Conservation (phyloP, 2,113 vertebrate genomes). For the Ctenodactylus gundi region DNA sequence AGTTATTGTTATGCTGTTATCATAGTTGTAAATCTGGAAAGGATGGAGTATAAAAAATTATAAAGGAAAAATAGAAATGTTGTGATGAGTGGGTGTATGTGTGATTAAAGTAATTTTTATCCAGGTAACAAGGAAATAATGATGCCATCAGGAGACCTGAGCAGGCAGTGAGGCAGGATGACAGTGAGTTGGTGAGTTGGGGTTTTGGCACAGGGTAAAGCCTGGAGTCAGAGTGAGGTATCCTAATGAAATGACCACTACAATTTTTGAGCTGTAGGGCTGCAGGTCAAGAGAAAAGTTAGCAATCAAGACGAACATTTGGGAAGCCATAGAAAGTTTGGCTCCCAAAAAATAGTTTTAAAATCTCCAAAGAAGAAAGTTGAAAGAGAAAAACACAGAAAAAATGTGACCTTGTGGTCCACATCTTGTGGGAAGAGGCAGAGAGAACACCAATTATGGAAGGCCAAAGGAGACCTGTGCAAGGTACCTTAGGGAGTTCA, state of each 20-base stretch:
- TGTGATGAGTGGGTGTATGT: neutral
- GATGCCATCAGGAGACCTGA: neutral
- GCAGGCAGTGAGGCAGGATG: neutral
- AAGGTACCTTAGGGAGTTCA: neutral
- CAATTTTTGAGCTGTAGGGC: neutral
- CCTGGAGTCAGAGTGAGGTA: neutral
- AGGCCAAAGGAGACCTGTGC: neutral
- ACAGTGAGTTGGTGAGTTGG: neutral
- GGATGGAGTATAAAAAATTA: neutral
- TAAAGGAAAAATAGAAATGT: neutral
- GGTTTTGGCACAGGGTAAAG: neutral
- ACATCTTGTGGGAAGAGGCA: neutral
- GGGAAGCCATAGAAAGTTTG: neutral
- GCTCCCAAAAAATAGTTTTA: neutral
- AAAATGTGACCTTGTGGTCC: neutral
- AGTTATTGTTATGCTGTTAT: neutral
- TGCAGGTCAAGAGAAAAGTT: neutral
- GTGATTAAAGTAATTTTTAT: slow-evolving; percentile 7
- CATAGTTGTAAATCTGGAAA: neutral
- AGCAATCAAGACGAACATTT: neutral
- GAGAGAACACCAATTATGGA: neutral
- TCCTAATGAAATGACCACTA: neutral
- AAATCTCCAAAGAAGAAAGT: slow-evolving; percentile 25
- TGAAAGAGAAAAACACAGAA: neutral
- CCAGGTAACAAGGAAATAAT: neutral